Base-by-base conservation (phyloP, 2,888 invertebrate genomes). In the Cataglyphis livida region DNA sequence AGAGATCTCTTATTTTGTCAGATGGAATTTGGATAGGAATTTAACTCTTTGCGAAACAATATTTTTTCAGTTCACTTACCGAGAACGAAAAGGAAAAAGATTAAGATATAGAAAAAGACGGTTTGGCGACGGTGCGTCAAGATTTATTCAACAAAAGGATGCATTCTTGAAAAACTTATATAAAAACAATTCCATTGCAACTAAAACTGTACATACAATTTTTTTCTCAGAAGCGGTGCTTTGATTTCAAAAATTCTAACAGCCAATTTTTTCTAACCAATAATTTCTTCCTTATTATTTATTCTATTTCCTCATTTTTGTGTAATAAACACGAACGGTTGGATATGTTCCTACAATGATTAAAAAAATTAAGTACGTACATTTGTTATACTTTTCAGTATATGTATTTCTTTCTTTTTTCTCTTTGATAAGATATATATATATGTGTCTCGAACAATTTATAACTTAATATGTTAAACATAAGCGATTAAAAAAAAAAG, bases 301-400 rank as follows among this genome's bases (percentile, higher is more conserved):
- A 15, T n/a, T 44, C n/a, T 35, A 12, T 61, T 18, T 25, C 4
- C 18, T 79, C 41, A 1, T 25, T 81, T 64, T 38, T 81, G 2
- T 18, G 21, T 32, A 3, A 57, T 41, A 66, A 66, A 15, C 12
- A 32, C 48, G 59, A 48, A 21, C 12, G 21, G 12, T 59, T 57
- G 7, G 41, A 76, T 81, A 65, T 73, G 66, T 57, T 64, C 25
- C 41, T 82, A 61, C 32, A 41, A 64, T 25, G 54, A 76, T 71
- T 54, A 68, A 75, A 68, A 68, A 79, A 61, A 82, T 88, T 88
- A 88, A 88, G 88, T 88, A 86, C 88, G 44, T 81, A 65, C 48
- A 21, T 73, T 65, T 3, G 32, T 38, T 71, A 51, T 9, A 61
- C 66, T 44, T 83, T 25, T 28, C 15, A 35, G 41, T 41, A 64